phyloP scores from a whole-genome alignment of 2,113 vertebrate genomes.

The Neopipo cinnamomea region DNA sequence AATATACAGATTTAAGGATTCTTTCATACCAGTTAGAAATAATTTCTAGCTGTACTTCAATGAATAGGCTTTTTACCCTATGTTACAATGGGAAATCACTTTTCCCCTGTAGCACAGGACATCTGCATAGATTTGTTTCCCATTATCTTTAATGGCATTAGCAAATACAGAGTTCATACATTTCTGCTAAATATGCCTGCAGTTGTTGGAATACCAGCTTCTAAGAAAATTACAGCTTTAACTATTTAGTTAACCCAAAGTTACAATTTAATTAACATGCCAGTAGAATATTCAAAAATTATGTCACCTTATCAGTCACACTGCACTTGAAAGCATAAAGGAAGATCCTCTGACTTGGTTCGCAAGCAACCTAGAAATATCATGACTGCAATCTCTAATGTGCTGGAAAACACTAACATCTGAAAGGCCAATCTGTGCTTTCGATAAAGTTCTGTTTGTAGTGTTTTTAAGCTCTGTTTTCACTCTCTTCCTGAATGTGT shows the following conservation, averaged over 20 bases:
- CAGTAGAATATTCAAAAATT: not conserved
- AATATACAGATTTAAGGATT: slow-evolving; percentile 56
- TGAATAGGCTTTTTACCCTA: slow-evolving; percentile 71
- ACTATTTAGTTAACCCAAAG: not conserved
- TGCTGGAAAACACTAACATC: not conserved
- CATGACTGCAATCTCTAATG: not conserved
- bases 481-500: not conserved
- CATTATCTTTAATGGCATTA: slow-evolving; percentile 44
- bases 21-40: slow-evolving; percentile 66
- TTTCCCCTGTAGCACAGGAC: not conserved
- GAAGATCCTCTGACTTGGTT: not conserved
- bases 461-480: not conserved
- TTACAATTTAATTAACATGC: not conserved
- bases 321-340: not conserved
- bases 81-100: slow-evolving; percentile 61
- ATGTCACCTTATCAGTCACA: not conserved
- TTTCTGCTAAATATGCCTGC: not conserved
- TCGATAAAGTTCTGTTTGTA: not conserved
- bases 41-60: slow-evolving; percentile 63
- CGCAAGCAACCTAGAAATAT: not conserved
- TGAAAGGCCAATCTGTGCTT: not conserved
- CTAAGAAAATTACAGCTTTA: not conserved
- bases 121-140: slow-evolving; percentile 47
- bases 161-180: slow-evolving; percentile 60
- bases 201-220: not conserved